Evolutionary conservation across 2,797 vertebrate genomes (phyloP).

Genomic region (Bothrops alternatus): DNA sequence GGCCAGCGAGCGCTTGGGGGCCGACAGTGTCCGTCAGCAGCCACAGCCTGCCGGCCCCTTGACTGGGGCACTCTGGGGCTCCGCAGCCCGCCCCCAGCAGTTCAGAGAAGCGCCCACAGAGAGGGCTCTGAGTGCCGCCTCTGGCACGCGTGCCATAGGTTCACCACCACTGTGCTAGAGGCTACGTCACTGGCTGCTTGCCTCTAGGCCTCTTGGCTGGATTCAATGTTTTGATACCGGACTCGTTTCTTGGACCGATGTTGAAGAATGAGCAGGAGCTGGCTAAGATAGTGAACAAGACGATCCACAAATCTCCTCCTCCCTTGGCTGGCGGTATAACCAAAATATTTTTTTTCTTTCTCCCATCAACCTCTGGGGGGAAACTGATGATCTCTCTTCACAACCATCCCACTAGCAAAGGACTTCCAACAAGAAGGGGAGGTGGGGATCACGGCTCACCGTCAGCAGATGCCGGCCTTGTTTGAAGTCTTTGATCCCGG

Average conservation of each 20-base stretch:
- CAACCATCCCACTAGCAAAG: not conserved
- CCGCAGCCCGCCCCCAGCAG: too few relatives aligned
- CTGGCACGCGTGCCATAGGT: too few relatives aligned
- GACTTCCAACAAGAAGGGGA: not conserved
- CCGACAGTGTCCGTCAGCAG: too few relatives aligned
- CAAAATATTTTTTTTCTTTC: too few relatives aligned
- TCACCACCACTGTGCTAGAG: not conserved
- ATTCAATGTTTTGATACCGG: not conserved
- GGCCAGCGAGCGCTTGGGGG: too few relatives aligned
- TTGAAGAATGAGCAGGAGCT: not conserved
- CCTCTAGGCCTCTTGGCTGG: not conserved
- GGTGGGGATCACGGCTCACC: slow-evolving; percentile 69
- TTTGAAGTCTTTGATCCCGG: slow-evolving; percentile 97
- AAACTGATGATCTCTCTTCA: not conserved
- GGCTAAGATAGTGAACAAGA: not conserved
- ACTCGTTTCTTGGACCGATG: not conserved
- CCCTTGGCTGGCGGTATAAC: not conserved
- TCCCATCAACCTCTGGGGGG: accelerated
- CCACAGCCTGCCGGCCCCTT: too few relatives aligned
- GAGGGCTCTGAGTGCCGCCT: too few relatives aligned
- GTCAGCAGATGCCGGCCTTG: slow-evolving; percentile 96
- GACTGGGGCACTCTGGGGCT: too few relatives aligned
- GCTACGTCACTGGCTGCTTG: not conserved
- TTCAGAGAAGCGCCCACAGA: too few relatives aligned
- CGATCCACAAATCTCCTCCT: not conserved